Evolutionary conservation across 2,888 invertebrate genomes (phyloP).

Genomic region (Psylliodes chrysocephalus): DNA sequence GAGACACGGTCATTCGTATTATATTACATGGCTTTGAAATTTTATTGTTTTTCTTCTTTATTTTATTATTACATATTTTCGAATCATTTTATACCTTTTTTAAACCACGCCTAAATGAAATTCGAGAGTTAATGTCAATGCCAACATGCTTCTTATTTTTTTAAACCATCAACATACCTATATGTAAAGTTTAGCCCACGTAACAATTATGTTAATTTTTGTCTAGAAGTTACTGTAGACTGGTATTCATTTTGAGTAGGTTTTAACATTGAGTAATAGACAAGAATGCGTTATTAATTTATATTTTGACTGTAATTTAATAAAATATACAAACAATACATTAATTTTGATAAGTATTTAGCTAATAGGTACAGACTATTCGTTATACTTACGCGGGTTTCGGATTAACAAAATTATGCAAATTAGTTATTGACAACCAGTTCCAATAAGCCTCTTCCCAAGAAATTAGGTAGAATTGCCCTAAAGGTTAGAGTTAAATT

Average conservation of each 20-base stretch:
- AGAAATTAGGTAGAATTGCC: no score
- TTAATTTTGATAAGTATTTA: no score
- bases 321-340: not conserved
- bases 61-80: no score
- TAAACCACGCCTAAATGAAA: not conserved
- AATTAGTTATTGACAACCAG: no score
- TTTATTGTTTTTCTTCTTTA: no score
- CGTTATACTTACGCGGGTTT: no score
- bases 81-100: not conserved
- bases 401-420: no score
- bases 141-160: not conserved
- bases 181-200: slow-evolving; percentile 11
- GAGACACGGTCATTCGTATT: no score
- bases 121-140: slow-evolving; percentile 7
- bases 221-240: slow-evolving; percentile 3
- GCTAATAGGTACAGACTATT: no score
- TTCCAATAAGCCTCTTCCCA: no score
- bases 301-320: not conserved
- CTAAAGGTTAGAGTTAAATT: no score
- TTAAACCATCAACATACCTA: not conserved
- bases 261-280: not conserved
- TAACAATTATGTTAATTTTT: slow-evolving; percentile 5
- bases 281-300: slow-evolving; percentile 1
- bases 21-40: no score
- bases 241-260: not conserved